Evolutionary conservation across 2,888 invertebrate genomes (phyloP).

Genomic region (Cantharis lateralis): DNA sequence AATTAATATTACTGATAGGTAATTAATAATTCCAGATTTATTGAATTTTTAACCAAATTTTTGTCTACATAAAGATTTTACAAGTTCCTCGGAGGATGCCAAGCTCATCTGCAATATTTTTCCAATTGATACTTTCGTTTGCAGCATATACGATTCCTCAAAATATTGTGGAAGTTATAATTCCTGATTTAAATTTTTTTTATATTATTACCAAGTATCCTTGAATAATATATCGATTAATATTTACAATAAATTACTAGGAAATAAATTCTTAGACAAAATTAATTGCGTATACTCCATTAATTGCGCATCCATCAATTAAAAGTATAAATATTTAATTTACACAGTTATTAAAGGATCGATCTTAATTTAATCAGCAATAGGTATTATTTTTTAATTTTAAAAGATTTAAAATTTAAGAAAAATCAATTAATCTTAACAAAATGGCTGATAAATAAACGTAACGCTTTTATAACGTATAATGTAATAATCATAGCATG

Average conservation of each 20-base stretch:
- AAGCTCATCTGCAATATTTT: too few relatives aligned
- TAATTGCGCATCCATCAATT: neutral
- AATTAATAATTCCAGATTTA: neutral
- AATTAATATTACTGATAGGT: neutral
- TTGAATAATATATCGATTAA: neutral
- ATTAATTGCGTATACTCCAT: neutral
- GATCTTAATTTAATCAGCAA: too few relatives aligned
- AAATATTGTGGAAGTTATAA: too few relatives aligned
- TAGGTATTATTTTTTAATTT: too few relatives aligned
- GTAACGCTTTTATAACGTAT: neutral
- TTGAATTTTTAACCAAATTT: neutral
- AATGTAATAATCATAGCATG: conserved; percentile 4
- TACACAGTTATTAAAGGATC: too few relatives aligned
- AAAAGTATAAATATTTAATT: neutral
- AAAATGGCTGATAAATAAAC: neutral
- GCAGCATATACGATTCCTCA: too few relatives aligned
- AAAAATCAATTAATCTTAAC: neutral
- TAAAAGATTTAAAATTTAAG: neutral
- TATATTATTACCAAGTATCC: neutral
- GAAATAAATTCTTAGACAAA: neutral
- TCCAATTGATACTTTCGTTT: too few relatives aligned
- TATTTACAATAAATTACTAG: neutral
- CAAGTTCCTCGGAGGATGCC: too few relatives aligned
- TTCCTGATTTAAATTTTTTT: too few relatives aligned
- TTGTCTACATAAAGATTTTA: too few relatives aligned